phyloP scores from a whole-genome alignment of 1,140 invertebrate species.

The Homalodisca vitripennis region DNA sequence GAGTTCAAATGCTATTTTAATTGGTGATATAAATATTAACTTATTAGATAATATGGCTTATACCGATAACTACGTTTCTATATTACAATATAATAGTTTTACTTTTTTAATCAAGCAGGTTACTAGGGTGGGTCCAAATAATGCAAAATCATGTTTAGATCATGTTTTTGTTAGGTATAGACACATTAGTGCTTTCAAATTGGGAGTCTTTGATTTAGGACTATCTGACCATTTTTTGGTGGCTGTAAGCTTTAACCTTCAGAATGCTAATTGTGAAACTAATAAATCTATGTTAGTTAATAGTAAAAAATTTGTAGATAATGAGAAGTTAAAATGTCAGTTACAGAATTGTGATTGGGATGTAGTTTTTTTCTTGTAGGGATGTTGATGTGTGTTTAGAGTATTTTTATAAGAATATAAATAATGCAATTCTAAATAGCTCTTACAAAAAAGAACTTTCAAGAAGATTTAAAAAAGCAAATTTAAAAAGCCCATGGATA shows the following conservation, averaged over 20 bases:
- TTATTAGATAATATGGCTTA: not conserved
- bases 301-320: not conserved
- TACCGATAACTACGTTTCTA: not conserved
- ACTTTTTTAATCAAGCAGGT: not conserved
- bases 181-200: not conserved
- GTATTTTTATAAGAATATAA: not conserved
- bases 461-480: not conserved
- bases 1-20: not conserved
- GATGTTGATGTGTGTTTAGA: not conserved
- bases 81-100: not conserved
- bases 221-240: not conserved
- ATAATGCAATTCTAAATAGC: not conserved
- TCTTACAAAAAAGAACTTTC: not conserved
- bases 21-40: not conserved
- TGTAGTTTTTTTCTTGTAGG: not conserved
- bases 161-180: not conserved
- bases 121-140: not conserved
- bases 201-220: not conserved
- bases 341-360: not conserved
- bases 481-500: not conserved
- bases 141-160: not conserved
- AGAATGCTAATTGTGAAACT: not conserved
- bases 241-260: not conserved
- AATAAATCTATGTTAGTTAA: not conserved
- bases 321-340: not conserved